Evolutionary conservation across 2,888 invertebrate genomes (phyloP), one percentile per base, ranked within the genome.

Genomic region (Idaea dimidiata): DNA sequence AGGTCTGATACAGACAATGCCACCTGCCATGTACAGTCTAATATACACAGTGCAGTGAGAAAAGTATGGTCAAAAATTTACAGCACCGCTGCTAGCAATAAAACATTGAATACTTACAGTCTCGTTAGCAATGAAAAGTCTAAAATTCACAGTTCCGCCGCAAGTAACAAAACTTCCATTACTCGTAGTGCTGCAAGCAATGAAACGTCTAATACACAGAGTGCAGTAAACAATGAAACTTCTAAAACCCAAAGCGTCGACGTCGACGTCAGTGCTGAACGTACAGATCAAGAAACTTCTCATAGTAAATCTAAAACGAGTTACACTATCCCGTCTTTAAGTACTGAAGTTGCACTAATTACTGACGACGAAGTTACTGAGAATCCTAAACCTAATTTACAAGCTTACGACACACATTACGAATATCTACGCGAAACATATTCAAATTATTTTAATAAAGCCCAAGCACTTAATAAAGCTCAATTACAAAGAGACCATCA

Each of bases 281-380:
- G 64, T 10, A 66, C 59, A 18, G 64, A 69, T 7, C 54, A 59
- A 5, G 68, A 64, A 24, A 66, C 70, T 32, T 60, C 43, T 43
- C 8, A 43, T 43, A 43, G 10, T 63, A 24, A 66, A 70, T 61
- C 17, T 62, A 14, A 24, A 24, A 24, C 24, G 24, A 24, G 24
- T 24, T 24, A 43, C 43, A 64, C 62, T 17, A 62, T 64, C 1
- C 69, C 71, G 2, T 71, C 71, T 1, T 67, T 70, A 16, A 72
- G 70, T 10, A 68, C 59, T 17, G 66, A 67, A 17, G 61, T 65
- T 18, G 66, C 62, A 60, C 63, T 24, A 62, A 75, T 64, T 17
- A 70, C 66, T 17, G 66, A 70, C 60, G 62, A 66, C 10, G 65
- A 66, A 61, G 66, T 59, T 7, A 24, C 10, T 57, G 54, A 65